phyloP scores from a whole-genome alignment of 2,888 invertebrate species.

The Euplagia quadripunctaria region DNA sequence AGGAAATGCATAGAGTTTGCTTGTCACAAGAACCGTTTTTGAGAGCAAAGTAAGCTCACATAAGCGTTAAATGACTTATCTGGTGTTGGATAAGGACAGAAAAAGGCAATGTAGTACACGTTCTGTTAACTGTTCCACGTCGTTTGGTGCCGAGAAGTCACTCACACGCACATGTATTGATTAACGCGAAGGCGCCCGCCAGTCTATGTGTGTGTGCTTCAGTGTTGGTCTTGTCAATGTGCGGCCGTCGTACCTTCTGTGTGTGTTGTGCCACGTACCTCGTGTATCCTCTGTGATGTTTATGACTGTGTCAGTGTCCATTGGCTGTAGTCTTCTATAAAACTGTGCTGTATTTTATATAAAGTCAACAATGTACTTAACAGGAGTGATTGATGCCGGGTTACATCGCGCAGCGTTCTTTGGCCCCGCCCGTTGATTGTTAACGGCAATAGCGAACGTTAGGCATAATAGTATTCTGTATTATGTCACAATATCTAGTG shows the following conservation, averaged over 20 bases:
- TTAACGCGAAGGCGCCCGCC: slow-evolving; percentile 86
- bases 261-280: slow-evolving; percentile 78
- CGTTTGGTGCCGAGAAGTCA: slow-evolving; percentile 78
- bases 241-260: slow-evolving; percentile 70
- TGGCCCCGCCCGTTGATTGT: slow-evolving; percentile 72
- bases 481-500: slow-evolving; percentile 87
- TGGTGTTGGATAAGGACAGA: slow-evolving; percentile 53
- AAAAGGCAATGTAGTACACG: slow-evolving; percentile 67
- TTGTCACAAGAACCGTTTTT: slow-evolving; percentile 43
- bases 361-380: slow-evolving; percentile 69
- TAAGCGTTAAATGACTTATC: slow-evolving; percentile 37
- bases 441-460: slow-evolving; percentile 81
- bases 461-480: slow-evolving; percentile 82
- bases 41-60: slow-evolving; percentile 39
- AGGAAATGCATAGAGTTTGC: slow-evolving; percentile 53
- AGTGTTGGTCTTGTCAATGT: slow-evolving; percentile 71
- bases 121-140: slow-evolving; percentile 53
- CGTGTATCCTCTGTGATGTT: slow-evolving; percentile 84
- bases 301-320: slow-evolving; percentile 80
- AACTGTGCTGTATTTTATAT: slow-evolving; percentile 73
- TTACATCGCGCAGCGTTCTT: slow-evolving; percentile 77
- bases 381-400: slow-evolving; percentile 71
- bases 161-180: slow-evolving; percentile 91
- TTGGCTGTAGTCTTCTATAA: slow-evolving; percentile 73
- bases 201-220: slow-evolving; percentile 82